Percentiles rank a stretch among this genome's conserved stretches.
These are phyloP conservation scores for Coptotermes formosanus DNA, from an alignment of 1,140 invertebrate species.

Conservation along the genomic window DNA sequence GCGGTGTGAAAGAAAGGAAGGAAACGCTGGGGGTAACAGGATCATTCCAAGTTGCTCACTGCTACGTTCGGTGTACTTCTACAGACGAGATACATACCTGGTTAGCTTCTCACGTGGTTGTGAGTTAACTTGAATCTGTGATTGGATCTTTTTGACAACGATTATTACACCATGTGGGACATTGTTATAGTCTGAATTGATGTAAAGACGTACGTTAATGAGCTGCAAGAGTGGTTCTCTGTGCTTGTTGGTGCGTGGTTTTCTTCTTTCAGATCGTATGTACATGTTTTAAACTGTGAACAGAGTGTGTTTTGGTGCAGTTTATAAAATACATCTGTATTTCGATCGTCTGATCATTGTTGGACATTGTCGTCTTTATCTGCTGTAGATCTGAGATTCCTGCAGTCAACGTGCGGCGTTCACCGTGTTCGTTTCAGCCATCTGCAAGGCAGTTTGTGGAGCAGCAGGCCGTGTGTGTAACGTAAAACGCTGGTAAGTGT, in stretches of 20 bases:
- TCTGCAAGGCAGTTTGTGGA: neutral
- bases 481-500: neutral
- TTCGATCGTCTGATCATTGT: neutral
- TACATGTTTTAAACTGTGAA: conserved; percentile 17
- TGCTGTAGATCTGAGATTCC: neutral
- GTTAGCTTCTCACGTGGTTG: neutral
- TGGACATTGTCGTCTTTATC: neutral
- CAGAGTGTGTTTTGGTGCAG: neutral
- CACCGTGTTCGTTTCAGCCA: neutral
- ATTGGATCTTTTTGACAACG: conserved; percentile 1
- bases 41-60: neutral
- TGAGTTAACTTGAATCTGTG: neutral
- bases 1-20: neutral
- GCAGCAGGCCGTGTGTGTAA: neutral
- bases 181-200: neutral
- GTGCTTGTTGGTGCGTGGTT: neutral
- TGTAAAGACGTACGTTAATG: neutral
- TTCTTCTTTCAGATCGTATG: neutral
- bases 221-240: neutral
- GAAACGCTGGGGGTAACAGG: neutral
- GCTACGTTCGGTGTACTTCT: neutral
- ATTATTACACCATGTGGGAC: conserved; percentile 16
- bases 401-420: neutral
- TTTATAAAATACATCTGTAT: neutral
- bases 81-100: neutral